Base-by-base conservation (phyloP, 2,888 invertebrate species). In the Sarcophaga variegata region DNA sequence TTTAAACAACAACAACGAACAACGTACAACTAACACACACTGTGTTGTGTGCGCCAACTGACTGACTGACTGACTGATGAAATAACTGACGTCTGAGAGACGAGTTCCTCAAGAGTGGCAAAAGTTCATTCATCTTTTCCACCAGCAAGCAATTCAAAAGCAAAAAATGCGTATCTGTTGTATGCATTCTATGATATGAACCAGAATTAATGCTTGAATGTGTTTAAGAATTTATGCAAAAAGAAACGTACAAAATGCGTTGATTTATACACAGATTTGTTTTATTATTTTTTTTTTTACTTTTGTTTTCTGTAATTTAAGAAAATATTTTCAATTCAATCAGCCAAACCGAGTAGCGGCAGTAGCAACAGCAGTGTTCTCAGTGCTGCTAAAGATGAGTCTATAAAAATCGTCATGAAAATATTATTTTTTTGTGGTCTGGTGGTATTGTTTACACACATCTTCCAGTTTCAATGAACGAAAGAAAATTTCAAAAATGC, bases 91-190 rank as follows among this genome's bases (percentile, higher is more conserved):
- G 77, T 79, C 27, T 71, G 77, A 69, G 69, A 70, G 71, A 76
- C 71, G 37, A 67, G 67, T 74, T 82, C 47, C 66, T 37, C 8
- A 63, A 67, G 81, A 72, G 54, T 14, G 64, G 45, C 62, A 79
- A 84, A 81, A 87, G 87, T 87, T 87, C 87, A 87, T 87, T 87
- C 81, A 87, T 87, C 87, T 84, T 82, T 54, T 74, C 17, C 54
- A 54, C 17, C 37, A 67, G 37, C 37, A 67, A 67, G 45, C 10
- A 37, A 37, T 37, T 37, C 37, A 54, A 54, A 54, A 54, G 17
- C 12, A 54, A 54, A 54, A 17, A 14, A 17, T 17, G 54, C 17
- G 17, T 54, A 14, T 54, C 54, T 54, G 12, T 54, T 54, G 64
- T 17, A 37, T 5, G 54, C 76, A 76, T 49, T 54, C 45, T 64